A percentile compares a stretch with the other conserved stretches of the same genome.
Evolutionary conservation across 2,888 invertebrate species (phyloP).

Genomic region (Pollenia griseotomentosa): DNA sequence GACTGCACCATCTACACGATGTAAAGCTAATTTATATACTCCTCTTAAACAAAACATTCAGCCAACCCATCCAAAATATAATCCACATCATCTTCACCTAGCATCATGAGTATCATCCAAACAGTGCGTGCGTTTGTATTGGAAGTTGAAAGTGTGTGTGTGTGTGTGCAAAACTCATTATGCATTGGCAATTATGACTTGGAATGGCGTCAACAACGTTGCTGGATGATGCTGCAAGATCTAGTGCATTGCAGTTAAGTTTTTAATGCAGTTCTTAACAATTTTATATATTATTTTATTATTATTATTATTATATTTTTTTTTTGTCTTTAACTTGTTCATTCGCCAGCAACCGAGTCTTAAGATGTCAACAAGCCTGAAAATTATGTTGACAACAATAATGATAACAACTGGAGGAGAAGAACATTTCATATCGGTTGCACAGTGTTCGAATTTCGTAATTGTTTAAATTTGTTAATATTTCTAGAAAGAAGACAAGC

Average conservation of each 20-base stretch:
- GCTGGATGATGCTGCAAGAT: conserved; percentile 75
- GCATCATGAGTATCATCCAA: conserved; percentile 28
- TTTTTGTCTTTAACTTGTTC: not conserved
- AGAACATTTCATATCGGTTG: not conserved
- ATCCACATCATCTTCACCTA: conserved; percentile 31
- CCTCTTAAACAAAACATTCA: conserved; percentile 57
- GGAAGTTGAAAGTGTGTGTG: conserved; percentile 33
- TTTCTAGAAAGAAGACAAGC: too few relatives aligned
- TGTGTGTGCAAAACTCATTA: conserved; percentile 63
- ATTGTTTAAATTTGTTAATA: too few relatives aligned
- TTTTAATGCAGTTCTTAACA: conserved; percentile 69
- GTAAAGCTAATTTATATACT: conserved; percentile 61
- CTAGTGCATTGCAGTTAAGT: conserved; percentile 65
- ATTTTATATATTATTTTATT: conserved; percentile 32
- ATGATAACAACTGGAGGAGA: conserved; percentile 53
- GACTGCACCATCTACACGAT: conserved; percentile 32
- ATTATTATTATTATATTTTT: not conserved
- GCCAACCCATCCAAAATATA: conserved; percentile 47
- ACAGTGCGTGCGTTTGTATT: conserved; percentile 54
- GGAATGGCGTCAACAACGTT: conserved; percentile 67
- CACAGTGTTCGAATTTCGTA: too few relatives aligned
- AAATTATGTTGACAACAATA: conserved; percentile 80
- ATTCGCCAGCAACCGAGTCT: conserved; percentile 56
- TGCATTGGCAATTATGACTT: conserved; percentile 72
- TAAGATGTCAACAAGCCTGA: conserved; percentile 79